phyloP scores from a whole-genome alignment of 2,113 vertebrate genomes.

The Natator depressus region DNA sequence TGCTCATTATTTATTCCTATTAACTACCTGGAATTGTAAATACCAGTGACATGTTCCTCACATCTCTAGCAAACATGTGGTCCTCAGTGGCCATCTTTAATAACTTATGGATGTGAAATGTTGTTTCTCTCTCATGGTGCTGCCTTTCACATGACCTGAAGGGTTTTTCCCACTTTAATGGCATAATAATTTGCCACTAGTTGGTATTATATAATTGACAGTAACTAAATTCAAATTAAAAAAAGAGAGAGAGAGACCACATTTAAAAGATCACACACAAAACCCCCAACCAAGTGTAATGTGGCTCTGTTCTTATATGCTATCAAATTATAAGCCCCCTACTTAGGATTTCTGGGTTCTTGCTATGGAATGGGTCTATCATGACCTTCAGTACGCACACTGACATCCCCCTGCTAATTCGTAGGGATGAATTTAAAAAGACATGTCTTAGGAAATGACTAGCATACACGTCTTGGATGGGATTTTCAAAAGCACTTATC shows the following conservation, averaged over 20 bases:
- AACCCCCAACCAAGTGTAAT: background rate
- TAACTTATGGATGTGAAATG: conserved; percentile 73
- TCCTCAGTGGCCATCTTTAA: conserved; percentile 67
- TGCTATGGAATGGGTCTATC: background rate
- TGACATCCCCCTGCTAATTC: conserved; percentile 1
- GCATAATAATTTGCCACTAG: conserved; percentile 47
- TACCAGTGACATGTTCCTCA: conserved; percentile 73
- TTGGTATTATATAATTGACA: background rate
- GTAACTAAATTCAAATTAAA: conserved; percentile 60
- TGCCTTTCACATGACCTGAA: conserved; percentile 63
- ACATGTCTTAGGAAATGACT: background rate
- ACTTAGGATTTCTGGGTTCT: background rate
- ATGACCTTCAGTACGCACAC: background rate
- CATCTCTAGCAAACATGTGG: conserved; percentile 73
- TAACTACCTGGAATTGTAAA: conserved; percentile 75
- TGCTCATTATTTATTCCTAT: background rate
- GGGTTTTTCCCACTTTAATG: conserved; percentile 57
- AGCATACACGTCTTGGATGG: background rate
- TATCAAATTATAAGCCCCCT: background rate
- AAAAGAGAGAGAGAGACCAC: background rate
- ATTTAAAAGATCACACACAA: background rate
- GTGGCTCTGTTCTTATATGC: background rate
- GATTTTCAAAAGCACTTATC: background rate
- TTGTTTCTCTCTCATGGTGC: conserved; percentile 65
- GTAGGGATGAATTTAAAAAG: background rate